phyloP scores from a whole-genome alignment of 2,797 vertebrate species.

The Sebastes matsubarae region DNA sequence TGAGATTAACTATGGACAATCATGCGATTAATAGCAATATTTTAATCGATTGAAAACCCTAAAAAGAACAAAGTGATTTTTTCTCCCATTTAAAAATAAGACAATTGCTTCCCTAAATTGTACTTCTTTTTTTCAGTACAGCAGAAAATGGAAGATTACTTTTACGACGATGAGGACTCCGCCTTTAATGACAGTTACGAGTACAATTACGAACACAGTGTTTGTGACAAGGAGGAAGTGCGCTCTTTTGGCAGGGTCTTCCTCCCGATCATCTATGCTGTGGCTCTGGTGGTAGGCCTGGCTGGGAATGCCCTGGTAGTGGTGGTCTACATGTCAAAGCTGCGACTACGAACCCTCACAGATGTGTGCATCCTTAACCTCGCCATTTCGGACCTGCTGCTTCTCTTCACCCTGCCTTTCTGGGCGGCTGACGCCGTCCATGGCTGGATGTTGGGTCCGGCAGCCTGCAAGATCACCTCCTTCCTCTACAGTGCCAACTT shows the following conservation, averaged over 20 bases:
- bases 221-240: constrained; percentile 90
- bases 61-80: neutral
- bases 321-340: constrained; percentile 85
- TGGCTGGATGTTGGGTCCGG: constrained; percentile 88
- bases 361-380: constrained; percentile 93
- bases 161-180: constrained; percentile 48
- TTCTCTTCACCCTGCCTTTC: constrained; percentile 92
- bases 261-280: constrained; percentile 87
- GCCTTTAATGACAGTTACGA: constrained; percentile 66
- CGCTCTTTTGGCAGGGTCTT: constrained; percentile 89
- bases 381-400: constrained; percentile 89
- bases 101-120: neutral
- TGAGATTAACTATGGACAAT: no score
- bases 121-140: constrained; percentile 18
- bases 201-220: constrained; percentile 76
- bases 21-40: no score
- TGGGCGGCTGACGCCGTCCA: constrained; percentile 91
- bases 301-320: constrained; percentile 91
- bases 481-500: constrained; percentile 93
- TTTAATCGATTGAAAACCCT: no score
- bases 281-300: constrained; percentile 87
- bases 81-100: neutral
- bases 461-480: constrained; percentile 89
- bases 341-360: constrained; percentile 88
- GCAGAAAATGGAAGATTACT: constrained; percentile 56